A percentile compares a stretch with the other conserved stretches of the same genome.
Conservation (phyloP, 1,140 invertebrate genomes). For the Aricia agestis region DNA sequence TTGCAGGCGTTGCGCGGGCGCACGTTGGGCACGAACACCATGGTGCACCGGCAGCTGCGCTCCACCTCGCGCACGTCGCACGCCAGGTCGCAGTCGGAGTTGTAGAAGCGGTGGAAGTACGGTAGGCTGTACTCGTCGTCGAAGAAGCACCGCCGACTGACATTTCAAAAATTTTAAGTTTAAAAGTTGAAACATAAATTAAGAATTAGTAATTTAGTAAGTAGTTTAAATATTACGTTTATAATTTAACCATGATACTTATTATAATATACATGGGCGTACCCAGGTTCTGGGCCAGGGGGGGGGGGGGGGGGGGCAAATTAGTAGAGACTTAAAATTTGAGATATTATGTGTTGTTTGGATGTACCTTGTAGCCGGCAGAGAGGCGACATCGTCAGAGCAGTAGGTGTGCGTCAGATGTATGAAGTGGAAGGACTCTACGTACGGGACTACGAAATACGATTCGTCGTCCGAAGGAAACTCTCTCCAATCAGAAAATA, state of each 20-base stretch:
- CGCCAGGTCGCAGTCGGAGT: constrained; percentile 51
- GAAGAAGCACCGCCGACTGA: constrained; percentile 53
- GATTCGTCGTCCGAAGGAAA: constrained; percentile 50
- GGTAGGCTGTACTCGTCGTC: constrained; percentile 35
- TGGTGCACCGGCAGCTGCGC: constrained; percentile 38
- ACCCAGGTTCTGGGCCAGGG: no score
- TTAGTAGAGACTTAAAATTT: no score
- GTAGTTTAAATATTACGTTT: no score
- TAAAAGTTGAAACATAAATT: no score
- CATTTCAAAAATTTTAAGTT: not conserved
- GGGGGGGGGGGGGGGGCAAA: no score
- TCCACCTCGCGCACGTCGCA: constrained; percentile 40
- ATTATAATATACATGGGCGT: no score
- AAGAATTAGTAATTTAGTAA: no score
- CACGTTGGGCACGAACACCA: constrained; percentile 41
- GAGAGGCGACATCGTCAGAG: constrained; percentile 47
- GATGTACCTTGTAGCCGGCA: constrained; percentile 43
- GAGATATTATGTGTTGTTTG: no score
- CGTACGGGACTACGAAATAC: constrained; percentile 33
- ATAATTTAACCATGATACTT: no score
- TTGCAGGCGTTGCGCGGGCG: constrained; percentile 34
- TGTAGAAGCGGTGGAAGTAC: constrained; percentile 42
- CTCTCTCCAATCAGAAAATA: constrained; percentile 46
- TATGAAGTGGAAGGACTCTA: constrained; percentile 41
- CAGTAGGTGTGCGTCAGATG: constrained; percentile 49